These are phyloP conservation scores for Aplodontia rufa DNA, from an alignment of 2,113 vertebrate species.

Conservation along the genomic window DNA sequence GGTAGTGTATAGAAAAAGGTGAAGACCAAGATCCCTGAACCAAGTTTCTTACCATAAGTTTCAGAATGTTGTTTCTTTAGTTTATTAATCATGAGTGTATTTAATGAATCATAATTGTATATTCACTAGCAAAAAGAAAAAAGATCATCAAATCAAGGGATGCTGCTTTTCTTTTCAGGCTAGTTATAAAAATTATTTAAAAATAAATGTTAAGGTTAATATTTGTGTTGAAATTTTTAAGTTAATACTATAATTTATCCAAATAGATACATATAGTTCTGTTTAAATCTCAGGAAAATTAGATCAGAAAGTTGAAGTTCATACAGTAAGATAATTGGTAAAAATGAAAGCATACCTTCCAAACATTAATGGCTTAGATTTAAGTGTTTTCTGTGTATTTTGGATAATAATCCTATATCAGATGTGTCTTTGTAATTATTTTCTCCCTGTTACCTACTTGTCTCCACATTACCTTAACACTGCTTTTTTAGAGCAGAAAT, in stretches of 20 bases:
- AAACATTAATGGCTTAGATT: no score
- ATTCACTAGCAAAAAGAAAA: not conserved
- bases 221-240: not conserved
- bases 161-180: not conserved
- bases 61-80: no score
- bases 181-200: no score
- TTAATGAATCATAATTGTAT: not conserved
- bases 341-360: not conserved
- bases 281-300: not conserved
- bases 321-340: not conserved
- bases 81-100: not conserved
- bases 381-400: no score
- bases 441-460: no score
- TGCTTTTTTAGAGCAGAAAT: no score
- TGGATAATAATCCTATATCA: no score
- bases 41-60: no score
- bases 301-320: not conserved
- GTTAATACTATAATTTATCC: not conserved
- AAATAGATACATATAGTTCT: not conserved
- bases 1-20: not conserved
- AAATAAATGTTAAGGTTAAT: not conserved
- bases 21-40: not conserved
- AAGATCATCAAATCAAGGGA: not conserved
- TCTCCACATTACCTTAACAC: no score
- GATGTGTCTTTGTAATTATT: no score